Evolutionary conservation across 2,797 vertebrate species (phyloP).

Genomic region (Mormyrops boulengeri): DNA sequence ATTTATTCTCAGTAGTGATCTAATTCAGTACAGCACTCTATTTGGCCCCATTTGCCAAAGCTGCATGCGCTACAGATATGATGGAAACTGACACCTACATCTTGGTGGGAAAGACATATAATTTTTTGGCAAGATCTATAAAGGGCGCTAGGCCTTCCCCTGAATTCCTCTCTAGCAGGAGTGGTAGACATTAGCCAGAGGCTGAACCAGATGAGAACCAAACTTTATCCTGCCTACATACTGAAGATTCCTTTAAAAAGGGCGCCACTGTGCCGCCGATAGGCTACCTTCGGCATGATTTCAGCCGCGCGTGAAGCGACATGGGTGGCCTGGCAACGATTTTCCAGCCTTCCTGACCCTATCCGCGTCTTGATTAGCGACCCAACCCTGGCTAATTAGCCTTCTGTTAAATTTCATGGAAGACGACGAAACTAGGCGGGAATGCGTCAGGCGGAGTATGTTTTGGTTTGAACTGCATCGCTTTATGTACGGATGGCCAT

Average conservation of each 20-base stretch:
- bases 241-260: neutral
- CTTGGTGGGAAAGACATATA: constrained; percentile 53
- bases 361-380: neutral
- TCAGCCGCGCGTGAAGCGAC: neutral
- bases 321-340: neutral
- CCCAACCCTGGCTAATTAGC: neutral
- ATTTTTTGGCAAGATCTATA: constrained; percentile 45
- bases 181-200: neutral
- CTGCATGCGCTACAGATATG: constrained; percentile 60
- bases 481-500: neutral
- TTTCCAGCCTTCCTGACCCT: neutral
- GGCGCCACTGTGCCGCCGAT: neutral
- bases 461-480: neutral
- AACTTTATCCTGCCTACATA: neutral
- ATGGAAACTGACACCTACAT: constrained; percentile 61
- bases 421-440: neutral
- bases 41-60: constrained; percentile 60
- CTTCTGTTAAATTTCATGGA: neutral
- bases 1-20: constrained; percentile 68
- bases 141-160: neutral
- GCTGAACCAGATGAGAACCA: neutral
- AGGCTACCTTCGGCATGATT: neutral
- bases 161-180: neutral
- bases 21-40: constrained; percentile 62
- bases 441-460: neutral